A percentile compares a stretch with the other conserved stretches of the same genome.
These are phyloP conservation scores for Petromus typicus DNA, from an alignment of 2,113 vertebrate species.

Conservation along the genomic window DNA sequence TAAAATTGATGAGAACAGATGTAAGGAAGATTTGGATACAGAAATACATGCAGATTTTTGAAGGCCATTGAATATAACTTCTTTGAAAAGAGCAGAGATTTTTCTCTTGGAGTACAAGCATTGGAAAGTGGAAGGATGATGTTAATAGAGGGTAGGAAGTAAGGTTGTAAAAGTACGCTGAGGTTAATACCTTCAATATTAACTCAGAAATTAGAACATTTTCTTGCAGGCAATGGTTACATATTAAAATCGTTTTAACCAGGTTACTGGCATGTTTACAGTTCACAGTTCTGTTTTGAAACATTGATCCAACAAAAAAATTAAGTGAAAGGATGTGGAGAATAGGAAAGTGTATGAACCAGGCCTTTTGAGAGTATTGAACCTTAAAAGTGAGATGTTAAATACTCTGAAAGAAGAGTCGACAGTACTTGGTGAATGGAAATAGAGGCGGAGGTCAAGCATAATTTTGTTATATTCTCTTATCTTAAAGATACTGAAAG, in stretches of 20 bases:
- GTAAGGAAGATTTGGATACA: not conserved
- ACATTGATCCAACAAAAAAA: constrained; percentile 36
- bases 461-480: constrained; percentile 45
- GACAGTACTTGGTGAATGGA: constrained; percentile 6
- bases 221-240: constrained; percentile 26
- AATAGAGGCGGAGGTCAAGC: constrained; percentile 38
- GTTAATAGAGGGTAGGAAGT: constrained; percentile 42
- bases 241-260: constrained; percentile 45
- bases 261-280: constrained; percentile 7
- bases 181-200: constrained; percentile 53
- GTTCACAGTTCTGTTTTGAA: constrained; percentile 53
- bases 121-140: not conserved
- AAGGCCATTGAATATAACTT: not conserved
- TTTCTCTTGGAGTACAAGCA: constrained; percentile 31
- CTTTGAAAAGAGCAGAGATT: constrained; percentile 22
- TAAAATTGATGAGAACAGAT: constrained; percentile 5
- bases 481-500: constrained; percentile 7
- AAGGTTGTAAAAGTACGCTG: constrained; percentile 22
- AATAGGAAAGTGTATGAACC: constrained; percentile 39
- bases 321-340: constrained; percentile 6
- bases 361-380: not conserved
- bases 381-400: constrained; percentile 5
- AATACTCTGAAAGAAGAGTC: constrained; percentile 29
- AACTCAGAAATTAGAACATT: constrained; percentile 50
- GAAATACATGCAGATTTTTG: not conserved